Conservation (phyloP, 2,888 invertebrate genomes). For the Altica lythri region DNA sequence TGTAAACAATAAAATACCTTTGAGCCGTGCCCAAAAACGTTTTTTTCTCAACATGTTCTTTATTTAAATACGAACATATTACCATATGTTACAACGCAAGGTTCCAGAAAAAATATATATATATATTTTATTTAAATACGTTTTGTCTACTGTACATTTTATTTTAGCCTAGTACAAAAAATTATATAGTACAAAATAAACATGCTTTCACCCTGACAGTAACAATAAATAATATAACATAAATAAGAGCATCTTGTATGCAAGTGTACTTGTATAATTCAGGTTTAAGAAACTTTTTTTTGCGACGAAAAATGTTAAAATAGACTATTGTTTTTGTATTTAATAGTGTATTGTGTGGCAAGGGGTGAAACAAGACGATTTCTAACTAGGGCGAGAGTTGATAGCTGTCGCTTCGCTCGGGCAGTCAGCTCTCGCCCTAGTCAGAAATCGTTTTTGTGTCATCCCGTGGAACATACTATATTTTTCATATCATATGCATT, state of each 20-base stretch:
- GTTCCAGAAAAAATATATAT: conserved; percentile 19
- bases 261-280: too few species aligned
- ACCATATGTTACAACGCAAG: conserved; percentile 56
- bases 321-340: too few species aligned
- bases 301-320: conserved; percentile 9
- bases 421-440: too few species aligned
- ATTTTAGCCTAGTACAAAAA: conserved; percentile 41
- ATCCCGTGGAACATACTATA: too few species aligned
- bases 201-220: conserved; percentile 32
- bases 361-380: too few species aligned
- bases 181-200: conserved; percentile 44
- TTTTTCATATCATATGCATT: too few species aligned
- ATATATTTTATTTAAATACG: conserved; percentile 46
- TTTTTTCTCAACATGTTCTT: conserved; percentile 46
- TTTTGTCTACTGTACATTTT: conserved; percentile 46
- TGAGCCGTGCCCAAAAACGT: conserved; percentile 42
- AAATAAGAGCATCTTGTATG: too few species aligned
- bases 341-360: too few species aligned
- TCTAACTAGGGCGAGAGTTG: too few species aligned
- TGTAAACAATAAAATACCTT: conserved; percentile 49
- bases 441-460: too few species aligned
- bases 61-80: conserved; percentile 48
- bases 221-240: conserved; percentile 39
- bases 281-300: too few species aligned
- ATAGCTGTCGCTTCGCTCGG: too few species aligned